phyloP scores from a whole-genome alignment of 1,140 invertebrate genomes.

The Steinernema khuongi region DNA sequence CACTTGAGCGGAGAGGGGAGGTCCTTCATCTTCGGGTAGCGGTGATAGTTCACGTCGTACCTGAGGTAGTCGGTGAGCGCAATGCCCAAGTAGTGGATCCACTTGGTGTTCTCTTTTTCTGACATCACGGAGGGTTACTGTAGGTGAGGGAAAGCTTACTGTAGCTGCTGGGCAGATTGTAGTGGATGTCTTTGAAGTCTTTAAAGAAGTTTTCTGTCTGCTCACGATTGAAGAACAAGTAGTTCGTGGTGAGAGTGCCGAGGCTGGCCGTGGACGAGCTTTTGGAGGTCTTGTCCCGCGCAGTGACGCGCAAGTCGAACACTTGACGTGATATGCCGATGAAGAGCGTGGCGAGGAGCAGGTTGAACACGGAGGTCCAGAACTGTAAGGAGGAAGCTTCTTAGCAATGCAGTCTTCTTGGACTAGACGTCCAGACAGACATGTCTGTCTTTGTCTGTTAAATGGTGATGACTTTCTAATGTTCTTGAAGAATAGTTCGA shows the following conservation, averaged over 20 bases:
- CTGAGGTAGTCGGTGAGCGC: not conserved
- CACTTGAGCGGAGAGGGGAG: not conserved
- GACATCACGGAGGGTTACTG: too few relatives aligned
- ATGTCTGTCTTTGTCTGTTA: too few relatives aligned
- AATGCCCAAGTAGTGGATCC: not conserved
- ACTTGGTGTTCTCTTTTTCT: too few relatives aligned
- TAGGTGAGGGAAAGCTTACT: too few relatives aligned
- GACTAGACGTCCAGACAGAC: too few relatives aligned
- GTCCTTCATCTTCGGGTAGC: not conserved
- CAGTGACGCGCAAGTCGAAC: not conserved
- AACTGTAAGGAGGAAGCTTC: constrained; percentile 27
- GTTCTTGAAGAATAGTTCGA: too few relatives aligned
- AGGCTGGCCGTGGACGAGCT: not conserved
- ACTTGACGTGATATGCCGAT: constrained; percentile 19
- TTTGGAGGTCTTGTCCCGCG: not conserved
- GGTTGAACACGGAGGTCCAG: constrained; percentile 37
- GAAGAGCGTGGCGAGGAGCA: constrained; percentile 22
- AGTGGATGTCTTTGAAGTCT: too few relatives aligned
- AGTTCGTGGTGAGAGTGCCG: not conserved
- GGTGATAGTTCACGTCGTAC: not conserved
- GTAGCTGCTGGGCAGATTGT: too few relatives aligned
- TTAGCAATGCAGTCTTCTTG: too few relatives aligned
- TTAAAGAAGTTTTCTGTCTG: too few relatives aligned
- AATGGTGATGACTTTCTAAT: too few relatives aligned
- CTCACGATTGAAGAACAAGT: not conserved